Evolutionary conservation across 1,140 invertebrate genomes (phyloP), one percentile per base, ranked within the genome.

Genomic region (Hycleus cichorii): DNA sequence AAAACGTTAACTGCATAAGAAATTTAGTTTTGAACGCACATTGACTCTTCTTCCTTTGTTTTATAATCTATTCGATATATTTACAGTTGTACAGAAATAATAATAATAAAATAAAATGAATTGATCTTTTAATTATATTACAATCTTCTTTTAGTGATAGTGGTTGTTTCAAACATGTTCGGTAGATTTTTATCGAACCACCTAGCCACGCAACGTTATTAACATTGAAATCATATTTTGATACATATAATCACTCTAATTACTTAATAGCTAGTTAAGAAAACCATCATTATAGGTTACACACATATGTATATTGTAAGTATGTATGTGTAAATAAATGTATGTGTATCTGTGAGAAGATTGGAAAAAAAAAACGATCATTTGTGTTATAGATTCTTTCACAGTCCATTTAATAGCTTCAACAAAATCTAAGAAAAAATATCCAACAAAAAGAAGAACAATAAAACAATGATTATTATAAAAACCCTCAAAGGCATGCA

Each of bases 151-250:
- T 18, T 10, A 10, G 11, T 42, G 40, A 11, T 42, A 42, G 32
- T 32, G 4, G 32, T 7, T 32, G 32, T 32, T 32, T 32, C 32
- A 32, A 5, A 32, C 32, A 32, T 32, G 32, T 32, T 32, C 32
- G 32, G 7, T 32, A 32, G 32, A 53, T 53, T 26, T 39, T 53
- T 53, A 53, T 53, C 51, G 39, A 53, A 45, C 45, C 51, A 53
- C 46, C 45, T 45, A 53, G 32, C 51, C 51, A 53, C 51, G 51
- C 51, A 43, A 53, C 24, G 51, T 53, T 53, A 53, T 53, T 53
- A 53, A 53, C 46, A 53, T 53, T 45, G 51, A 53, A 53, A 53
- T 53, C 45, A 53, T 53, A 53, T 53, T 53, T 53, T 53, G 51
- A 53, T 53, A 53, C 51, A 25, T 53, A 53, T 42, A 53, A 53